Percentiles rank a stretch among this genome's conserved stretches.
These are phyloP conservation scores for Ecliptopera silaceata DNA, from an alignment of 2,888 invertebrate species.

Conservation along the genomic window DNA sequence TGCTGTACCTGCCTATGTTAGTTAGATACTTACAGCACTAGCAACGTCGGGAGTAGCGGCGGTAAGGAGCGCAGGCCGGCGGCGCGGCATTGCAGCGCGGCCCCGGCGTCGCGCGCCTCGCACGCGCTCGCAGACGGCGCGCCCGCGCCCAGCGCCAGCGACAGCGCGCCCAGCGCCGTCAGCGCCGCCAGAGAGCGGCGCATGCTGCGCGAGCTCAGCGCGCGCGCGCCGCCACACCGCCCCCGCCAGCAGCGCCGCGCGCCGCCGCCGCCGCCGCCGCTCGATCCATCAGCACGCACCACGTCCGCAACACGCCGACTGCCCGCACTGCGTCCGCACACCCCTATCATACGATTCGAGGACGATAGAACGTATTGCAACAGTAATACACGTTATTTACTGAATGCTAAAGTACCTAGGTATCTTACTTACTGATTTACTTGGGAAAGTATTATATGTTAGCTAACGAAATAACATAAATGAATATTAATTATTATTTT, in stretches of 20 bases:
- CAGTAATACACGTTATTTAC: too few species aligned
- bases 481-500: too few species aligned
- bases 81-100: conserved; percentile 53
- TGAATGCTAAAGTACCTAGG: too few species aligned
- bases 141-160: conserved; percentile 35
- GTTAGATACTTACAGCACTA: conserved; percentile 54
- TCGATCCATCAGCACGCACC: neutral
- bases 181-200: conserved; percentile 37
- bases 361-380: too few species aligned
- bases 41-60: conserved; percentile 55
- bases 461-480: too few species aligned
- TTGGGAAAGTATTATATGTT: too few species aligned
- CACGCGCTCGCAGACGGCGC: conserved; percentile 39
- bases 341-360: too few species aligned
- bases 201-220: neutral
- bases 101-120: conserved; percentile 50
- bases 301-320: too few species aligned
- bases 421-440: too few species aligned
- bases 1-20: neutral
- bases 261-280: neutral
- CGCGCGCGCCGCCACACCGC: neutral
- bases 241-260: too few species aligned
- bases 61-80: conserved; percentile 57
- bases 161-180: conserved; percentile 39
- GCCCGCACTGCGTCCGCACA: too few species aligned